A percentile compares a stretch with the other conserved stretches of the same genome.
phyloP scores from a whole-genome alignment of 2,888 invertebrate species.

The Cremastobaeus sp. region DNA sequence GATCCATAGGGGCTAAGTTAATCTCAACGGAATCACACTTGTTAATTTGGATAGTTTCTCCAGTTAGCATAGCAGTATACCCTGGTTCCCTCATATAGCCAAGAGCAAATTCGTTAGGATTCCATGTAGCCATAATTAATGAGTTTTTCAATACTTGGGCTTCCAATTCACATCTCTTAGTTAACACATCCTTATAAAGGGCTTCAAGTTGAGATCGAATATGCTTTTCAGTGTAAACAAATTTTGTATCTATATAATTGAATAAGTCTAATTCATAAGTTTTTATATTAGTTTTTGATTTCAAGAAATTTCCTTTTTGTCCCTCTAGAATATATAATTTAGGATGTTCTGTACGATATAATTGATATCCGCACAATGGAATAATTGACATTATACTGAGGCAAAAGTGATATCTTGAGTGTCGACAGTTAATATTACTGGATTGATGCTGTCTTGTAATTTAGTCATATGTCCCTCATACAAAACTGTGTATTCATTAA shows the following conservation, averaged over 20 bases:
- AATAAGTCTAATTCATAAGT: slow-evolving; percentile 56
- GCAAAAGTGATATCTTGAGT: not conserved
- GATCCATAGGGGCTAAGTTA: not conserved
- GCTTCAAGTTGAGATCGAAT: not conserved
- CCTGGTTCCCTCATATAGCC: not conserved
- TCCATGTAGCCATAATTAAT: not conserved
- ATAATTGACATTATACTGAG: not conserved
- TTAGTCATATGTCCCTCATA: not conserved
- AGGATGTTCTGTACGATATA: slow-evolving; percentile 43
- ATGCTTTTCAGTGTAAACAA: slow-evolving; percentile 63
- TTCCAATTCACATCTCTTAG: slow-evolving; percentile 2
- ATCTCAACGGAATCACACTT: slow-evolving; percentile 4
- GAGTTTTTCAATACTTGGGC: not conserved
- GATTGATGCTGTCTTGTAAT: not conserved
- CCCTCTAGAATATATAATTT: slow-evolving; percentile 42
- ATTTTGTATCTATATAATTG: slow-evolving; percentile 63
- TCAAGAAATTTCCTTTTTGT: not conserved
- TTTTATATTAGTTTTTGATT: not conserved
- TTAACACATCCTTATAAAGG: not conserved
- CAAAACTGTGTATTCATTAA: not conserved
- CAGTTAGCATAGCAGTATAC: not conserved
- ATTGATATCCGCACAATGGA: slow-evolving; percentile 10
- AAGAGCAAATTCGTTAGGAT: slow-evolving; percentile 13
- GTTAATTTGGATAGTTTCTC: slow-evolving; percentile 1
- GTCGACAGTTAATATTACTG: not conserved